Conservation (phyloP, 1,140 invertebrate species). For the Aricia agestis region DNA sequence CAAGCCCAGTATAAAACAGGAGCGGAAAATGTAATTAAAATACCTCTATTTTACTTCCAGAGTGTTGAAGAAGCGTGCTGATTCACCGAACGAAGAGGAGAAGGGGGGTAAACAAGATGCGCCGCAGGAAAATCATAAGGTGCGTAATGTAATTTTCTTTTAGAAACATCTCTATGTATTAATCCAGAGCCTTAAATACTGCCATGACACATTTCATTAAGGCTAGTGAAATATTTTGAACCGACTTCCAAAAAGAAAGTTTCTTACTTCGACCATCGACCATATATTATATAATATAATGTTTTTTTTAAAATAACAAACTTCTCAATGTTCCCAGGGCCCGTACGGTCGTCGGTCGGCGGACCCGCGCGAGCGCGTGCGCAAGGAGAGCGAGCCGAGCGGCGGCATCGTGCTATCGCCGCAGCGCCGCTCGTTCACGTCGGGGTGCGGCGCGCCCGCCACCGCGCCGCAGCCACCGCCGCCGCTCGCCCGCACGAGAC, state of each 20-base stretch:
- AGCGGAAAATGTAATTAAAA: not conserved
- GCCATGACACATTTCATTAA: no score
- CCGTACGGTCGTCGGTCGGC: slow-evolving; percentile 76
- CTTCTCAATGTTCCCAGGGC: slow-evolving; percentile 28
- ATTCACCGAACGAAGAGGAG: slow-evolving; percentile 79
- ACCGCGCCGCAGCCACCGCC: slow-evolving; percentile 63
- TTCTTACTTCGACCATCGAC: no score
- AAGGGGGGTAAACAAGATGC: slow-evolving; percentile 66
- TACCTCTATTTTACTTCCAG: slow-evolving; percentile 36
- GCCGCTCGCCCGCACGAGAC: slow-evolving; percentile 72
- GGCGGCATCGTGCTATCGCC: slow-evolving; percentile 87
- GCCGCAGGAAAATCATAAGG: slow-evolving; percentile 66
- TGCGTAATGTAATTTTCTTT: slow-evolving; percentile 76
- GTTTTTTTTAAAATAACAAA: no score
- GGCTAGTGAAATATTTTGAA: no score
- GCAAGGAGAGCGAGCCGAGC: slow-evolving; percentile 84
- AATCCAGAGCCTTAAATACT: no score
- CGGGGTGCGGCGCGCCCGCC: slow-evolving; percentile 83
- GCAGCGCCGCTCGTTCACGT: slow-evolving; percentile 85
- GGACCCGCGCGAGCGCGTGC: slow-evolving; percentile 87
- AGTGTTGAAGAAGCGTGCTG: slow-evolving; percentile 75
- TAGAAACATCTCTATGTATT: no score
- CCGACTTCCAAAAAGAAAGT: no score
- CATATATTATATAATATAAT: no score
- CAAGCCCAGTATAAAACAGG: no score